Base-by-base conservation (phyloP, 2,797 vertebrate genomes). In the Cephalopachus bancanus region DNA sequence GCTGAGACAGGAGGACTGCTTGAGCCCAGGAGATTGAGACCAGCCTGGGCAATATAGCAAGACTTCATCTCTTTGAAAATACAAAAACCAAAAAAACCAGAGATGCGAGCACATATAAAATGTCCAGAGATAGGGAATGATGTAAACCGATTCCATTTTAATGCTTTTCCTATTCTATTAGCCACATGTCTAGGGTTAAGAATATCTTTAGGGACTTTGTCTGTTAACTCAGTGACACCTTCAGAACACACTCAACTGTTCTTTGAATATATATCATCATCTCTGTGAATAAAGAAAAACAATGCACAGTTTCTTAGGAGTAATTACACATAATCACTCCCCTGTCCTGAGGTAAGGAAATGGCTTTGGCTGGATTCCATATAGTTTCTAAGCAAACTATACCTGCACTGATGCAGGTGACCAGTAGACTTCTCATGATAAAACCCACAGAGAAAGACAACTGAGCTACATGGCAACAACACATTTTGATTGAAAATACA, bases 401-500 rank as follows among this genome's bases (percentile, higher is more conserved):
- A 55, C 22, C 22, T 81, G 57, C 4, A 53, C 33, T 91, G 87
- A 44, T 1, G 26, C 86, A 91, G 33, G 60, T 91, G 79, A 84
- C 55, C 51, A 62, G 3, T 0, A 64, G 59, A 26, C 15, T 51
- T 91, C 53, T 93, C 64, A 59, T 67, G 60, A 86, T 28, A 87
- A 85, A 85, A 65, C 44, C 53, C n/a, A 87, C 0, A 5, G 44
- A 72, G 80, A 83, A 71, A 92, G 57, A 72, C 3, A 69, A 53
- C 4, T 1, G 53, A 95, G 53, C 44, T n/a, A 26, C 53, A 14
- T 1, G 20, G n/a, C 20, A 64, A 88, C 5, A 6, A 28, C 59
- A 62, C 57, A 88, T 59, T 79, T 88, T 93, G 78, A 83, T 17
- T 30, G 51, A 67, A 96, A 84, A 81, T 72, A 67, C 33, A 88